Base-by-base conservation (phyloP, 2,113 vertebrate genomes). In the Odobenus rosmarus region DNA sequence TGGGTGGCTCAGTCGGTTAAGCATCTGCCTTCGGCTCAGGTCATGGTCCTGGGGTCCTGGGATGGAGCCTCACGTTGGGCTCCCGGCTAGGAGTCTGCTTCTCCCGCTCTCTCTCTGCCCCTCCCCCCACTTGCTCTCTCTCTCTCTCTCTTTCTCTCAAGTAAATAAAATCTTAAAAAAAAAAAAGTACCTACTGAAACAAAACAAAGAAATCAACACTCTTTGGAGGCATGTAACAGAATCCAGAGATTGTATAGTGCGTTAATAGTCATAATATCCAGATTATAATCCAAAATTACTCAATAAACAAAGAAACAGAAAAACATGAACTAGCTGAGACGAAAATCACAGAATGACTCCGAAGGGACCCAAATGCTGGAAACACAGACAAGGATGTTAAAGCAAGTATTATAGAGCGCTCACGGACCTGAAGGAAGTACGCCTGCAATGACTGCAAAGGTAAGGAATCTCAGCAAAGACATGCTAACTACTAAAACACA, bases 331-430 rank as follows among this genome's bases (percentile, higher is more conserved):
- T 80, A 64, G n/a, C 24, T 93, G 26, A 88, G 42, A 15, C 57
- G 77, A 90, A 76, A 59, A 24, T 93, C 76, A 67, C 24, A 53
- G 15, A 51, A 14, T 55, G 46, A 82, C 18, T 57, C 57, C 59
- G 23, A 64, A 24, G 85, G 61, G 39, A 83, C 19, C 19, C 57
- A 88, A 64, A 57, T 42, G 57, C 3, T 93, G 8, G 31, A 74
- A 88, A 64, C 19, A 83, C 7, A 59, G 36, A 89, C 55, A 92
- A 95, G 67, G 23, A 28, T 69, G 81, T 93, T 83, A 88, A 88
- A 61, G 42, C 59, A 76, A 85, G 39, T 33, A 59, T 82, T 46
- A 91, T 21, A 86, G 90, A 81, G 62, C 16, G 26, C 36, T 88
- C 74, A 59, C 7, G 59, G 39, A 21, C 7, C 1, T n/a, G 85